phyloP scores from a whole-genome alignment of 2,113 vertebrate genomes.

The Sceloporus undulatus region DNA sequence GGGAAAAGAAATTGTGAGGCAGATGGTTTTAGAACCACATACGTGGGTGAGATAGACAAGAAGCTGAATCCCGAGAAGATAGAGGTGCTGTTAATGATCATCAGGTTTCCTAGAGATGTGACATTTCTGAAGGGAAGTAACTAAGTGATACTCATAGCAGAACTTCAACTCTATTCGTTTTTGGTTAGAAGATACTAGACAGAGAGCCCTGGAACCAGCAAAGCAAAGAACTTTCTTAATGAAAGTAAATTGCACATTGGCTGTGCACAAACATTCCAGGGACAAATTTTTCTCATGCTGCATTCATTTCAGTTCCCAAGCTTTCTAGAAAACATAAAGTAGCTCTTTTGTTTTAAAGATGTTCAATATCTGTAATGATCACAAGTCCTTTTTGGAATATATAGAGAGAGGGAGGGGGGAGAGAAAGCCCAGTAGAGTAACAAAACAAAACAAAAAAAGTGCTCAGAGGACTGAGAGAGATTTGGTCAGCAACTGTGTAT shows the following conservation, averaged over 20 bases:
- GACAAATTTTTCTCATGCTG: neutral
- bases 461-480: neutral
- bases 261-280: neutral
- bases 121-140: neutral
- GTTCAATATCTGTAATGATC: constrained; percentile 15
- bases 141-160: constrained; percentile 14
- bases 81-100: neutral
- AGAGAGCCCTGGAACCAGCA: neutral
- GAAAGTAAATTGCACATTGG: neutral
- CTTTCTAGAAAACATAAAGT: constrained; percentile 11
- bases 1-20: neutral
- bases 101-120: neutral
- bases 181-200: neutral
- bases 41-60: neutral
- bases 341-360: constrained; percentile 40
- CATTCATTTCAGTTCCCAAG: constrained; percentile 30
- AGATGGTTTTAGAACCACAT: neutral
- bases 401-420: neutral
- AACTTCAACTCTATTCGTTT: neutral
- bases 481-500: neutral
- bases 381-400: neutral
- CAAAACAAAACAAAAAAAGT: neutral
- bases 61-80: neutral
- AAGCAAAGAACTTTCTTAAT: neutral
- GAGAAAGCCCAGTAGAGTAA: neutral